Evolutionary conservation across 1,140 invertebrate genomes (phyloP), one percentile per base, ranked within the genome.

Genomic region (Chrysomallon squamiferum): DNA sequence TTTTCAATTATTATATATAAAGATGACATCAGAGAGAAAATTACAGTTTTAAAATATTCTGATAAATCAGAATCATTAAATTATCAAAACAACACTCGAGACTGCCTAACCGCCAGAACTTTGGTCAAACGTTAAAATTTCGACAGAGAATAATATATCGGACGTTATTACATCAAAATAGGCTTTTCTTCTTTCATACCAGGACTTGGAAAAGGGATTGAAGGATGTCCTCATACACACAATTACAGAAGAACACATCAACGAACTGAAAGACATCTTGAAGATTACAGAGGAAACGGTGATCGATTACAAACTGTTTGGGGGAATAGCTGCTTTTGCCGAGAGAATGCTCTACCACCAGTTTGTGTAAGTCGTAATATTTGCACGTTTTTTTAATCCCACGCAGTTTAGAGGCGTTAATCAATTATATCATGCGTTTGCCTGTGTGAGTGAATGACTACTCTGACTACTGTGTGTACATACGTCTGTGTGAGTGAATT

Each of bases 341-440:
- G 81, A 83, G 65, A 20, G 81, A 50, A 67, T 81, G 25, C 72
- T 81, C 2, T 83, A 82, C 58, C 73, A 73, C 29, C 54, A 73
- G 58, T 81, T 76, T 72, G 65, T 79, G 81, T 83, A 72, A 71
- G 75, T 78, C 52, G 15, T n/a, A n/a, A n/a, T n/a, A n/a, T n/a
- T n/a, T 47, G 22, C 20, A 0, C 0, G 18, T 62, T 52, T 7
- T 4, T 49, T 18, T 3, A 11, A 32, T 18, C 4, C 3, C 33
- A 11, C 41, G 7, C 32, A 20, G 20, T 6, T 27, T 7, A 7
- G 4, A 27, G 11, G 5, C 30, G 35, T 33, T 59, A 13, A 38
- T 22, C 25, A 13, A 22, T 22, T 59, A 4, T 59, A 13, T 38
- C 35, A 32, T 11, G 13, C 58, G 13, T 11, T 59, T 33, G 6